Conservation (phyloP, 2,797 vertebrate species). For the Ctenopoma kingsleyae region DNA sequence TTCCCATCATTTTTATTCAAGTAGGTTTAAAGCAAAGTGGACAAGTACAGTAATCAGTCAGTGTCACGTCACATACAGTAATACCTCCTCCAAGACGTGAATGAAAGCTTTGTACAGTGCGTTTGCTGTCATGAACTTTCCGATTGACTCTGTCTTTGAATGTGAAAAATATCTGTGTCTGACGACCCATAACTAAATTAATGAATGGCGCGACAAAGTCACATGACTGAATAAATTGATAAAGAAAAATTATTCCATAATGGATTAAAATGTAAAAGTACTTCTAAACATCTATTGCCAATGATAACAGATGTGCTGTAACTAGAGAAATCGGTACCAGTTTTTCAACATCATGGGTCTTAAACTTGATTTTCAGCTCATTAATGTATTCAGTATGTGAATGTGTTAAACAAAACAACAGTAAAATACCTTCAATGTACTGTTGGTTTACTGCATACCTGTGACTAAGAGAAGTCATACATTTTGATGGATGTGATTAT, state of each 20-base stretch:
- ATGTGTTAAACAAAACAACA: conserved; percentile 47
- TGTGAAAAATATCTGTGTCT: conserved; percentile 50
- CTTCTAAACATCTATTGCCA: conserved; percentile 34
- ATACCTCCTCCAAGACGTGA: conserved; percentile 26
- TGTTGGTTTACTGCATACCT: conserved; percentile 43
- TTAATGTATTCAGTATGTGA: conserved; percentile 56
- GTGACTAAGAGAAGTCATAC: conserved; percentile 26
- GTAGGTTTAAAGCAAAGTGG: conserved; percentile 47
- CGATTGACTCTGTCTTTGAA: conserved; percentile 54
- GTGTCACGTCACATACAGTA: conserved; percentile 28
- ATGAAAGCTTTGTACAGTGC: conserved; percentile 42
- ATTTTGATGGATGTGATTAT: conserved; percentile 52
- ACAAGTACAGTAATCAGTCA: conserved; percentile 23
- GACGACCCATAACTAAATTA: conserved; percentile 38
- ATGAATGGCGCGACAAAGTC: conserved; percentile 49
- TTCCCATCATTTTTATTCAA: conserved; percentile 30
- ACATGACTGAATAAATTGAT: conserved; percentile 20
- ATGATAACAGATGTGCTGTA: conserved; percentile 48
- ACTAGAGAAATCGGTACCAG: conserved; percentile 19
- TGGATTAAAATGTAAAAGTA: conserved; percentile 32
- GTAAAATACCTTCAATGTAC: conserved; percentile 43
- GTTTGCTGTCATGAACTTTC: conserved; percentile 42
- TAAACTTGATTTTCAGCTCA: conserved; percentile 50
- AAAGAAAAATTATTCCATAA: conserved; percentile 26
- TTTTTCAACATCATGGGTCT: conserved; percentile 48